phyloP scores from a whole-genome alignment of 2,797 vertebrate species.

The Mormyrus hasselquistii region DNA sequence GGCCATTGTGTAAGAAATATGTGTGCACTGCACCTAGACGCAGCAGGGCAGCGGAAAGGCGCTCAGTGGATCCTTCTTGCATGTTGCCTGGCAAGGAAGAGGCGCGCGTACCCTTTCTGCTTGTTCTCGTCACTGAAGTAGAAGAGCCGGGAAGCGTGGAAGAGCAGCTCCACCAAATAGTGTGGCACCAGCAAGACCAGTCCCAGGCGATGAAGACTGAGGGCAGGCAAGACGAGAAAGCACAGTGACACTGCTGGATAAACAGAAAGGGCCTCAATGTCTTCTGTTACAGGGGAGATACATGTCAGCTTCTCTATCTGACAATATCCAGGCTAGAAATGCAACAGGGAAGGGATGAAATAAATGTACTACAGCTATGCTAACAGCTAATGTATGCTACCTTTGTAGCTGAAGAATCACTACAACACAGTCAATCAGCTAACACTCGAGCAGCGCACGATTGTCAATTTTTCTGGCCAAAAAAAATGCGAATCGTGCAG shows the following conservation, averaged over 20 bases:
- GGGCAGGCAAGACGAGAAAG: conserved; percentile 11
- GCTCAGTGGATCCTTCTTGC: background rate
- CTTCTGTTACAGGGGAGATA: background rate
- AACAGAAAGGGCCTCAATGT: background rate
- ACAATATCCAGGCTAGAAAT: background rate
- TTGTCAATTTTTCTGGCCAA: background rate
- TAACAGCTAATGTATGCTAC: background rate
- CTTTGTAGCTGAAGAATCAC: background rate
- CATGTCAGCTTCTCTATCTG: background rate
- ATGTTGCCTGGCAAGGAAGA: no score
- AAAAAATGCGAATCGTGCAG: background rate
- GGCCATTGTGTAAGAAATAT: background rate
- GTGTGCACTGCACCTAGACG: background rate
- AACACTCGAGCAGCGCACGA: background rate
- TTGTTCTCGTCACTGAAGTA: conserved; percentile 83
- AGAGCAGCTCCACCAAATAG: conserved; percentile 78
- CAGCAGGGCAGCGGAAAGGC: background rate
- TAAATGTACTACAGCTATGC: background rate
- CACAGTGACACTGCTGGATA: background rate
- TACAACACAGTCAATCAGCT: background rate
- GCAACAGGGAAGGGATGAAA: background rate
- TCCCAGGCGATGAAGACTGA: conserved; percentile 72
- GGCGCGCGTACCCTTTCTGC: conserved; percentile 67
- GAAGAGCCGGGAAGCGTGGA: conserved; percentile 76
- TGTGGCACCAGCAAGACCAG: conserved; percentile 75